Evolutionary conservation across 2,888 invertebrate species (phyloP).

Genomic region (Sipha maydis): DNA sequence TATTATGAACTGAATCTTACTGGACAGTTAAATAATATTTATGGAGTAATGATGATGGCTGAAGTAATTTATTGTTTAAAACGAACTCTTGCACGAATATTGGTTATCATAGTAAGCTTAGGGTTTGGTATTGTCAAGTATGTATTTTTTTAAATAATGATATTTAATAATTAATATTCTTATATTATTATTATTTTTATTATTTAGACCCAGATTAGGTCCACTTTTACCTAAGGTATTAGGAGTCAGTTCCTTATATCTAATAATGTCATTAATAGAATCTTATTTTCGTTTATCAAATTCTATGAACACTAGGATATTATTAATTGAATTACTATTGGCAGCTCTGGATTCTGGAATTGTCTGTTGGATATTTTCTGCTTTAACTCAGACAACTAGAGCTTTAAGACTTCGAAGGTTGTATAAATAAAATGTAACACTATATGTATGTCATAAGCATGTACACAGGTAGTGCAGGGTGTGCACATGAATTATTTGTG

Average conservation of each 20-base stretch:
- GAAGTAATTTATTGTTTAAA: conserved; percentile 93
- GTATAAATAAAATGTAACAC: conserved; percentile 15
- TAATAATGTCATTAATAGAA: conserved; percentile 85
- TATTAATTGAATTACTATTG: conserved; percentile 86
- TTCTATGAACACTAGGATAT: conserved; percentile 72
- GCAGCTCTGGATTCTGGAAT: conserved; percentile 87
- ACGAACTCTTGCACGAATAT: conserved; percentile 88
- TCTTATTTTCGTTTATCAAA: conserved; percentile 78
- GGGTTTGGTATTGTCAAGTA: conserved; percentile 96
- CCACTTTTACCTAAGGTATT: conserved; percentile 89
- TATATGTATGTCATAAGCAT: not conserved
- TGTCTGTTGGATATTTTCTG: conserved; percentile 94
- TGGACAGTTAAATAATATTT: conserved; percentile 68
- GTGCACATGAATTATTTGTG: not conserved
- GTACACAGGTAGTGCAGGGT: too few species aligned
- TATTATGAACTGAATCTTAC: conserved; percentile 81
- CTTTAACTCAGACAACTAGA: conserved; percentile 88
- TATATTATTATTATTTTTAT: conserved; percentile 51
- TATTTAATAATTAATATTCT: not conserved
- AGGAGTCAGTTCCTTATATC: conserved; percentile 85
- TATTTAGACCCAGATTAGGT: conserved; percentile 83
- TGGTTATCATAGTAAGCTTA: conserved; percentile 92
- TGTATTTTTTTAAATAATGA: conserved; percentile 67
- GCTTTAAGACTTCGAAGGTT: conserved; percentile 84
- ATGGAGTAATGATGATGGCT: conserved; percentile 82